Percentiles rank a stretch among this genome's conserved stretches.
phyloP scores from a whole-genome alignment of 2,888 invertebrate genomes.

The Patella depressa region DNA sequence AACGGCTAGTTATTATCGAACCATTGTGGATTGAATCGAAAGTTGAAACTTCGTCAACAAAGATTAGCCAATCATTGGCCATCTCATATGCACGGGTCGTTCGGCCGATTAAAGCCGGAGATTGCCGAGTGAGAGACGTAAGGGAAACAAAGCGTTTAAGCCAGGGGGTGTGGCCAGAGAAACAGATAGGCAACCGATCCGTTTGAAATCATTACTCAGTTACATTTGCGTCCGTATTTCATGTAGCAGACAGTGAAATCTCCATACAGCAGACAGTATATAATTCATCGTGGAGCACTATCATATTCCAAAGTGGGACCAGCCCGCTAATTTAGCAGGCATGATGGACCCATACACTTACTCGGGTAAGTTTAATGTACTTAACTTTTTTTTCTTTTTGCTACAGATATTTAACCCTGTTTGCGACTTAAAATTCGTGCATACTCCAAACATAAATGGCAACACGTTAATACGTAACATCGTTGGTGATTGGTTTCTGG shows the following conservation, averaged over 20 bases:
- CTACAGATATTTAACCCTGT: too few relatives aligned
- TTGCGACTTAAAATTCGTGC: too few relatives aligned
- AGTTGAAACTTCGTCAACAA: constrained; percentile 8
- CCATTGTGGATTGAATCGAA: neutral
- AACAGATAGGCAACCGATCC: constrained; percentile 10
- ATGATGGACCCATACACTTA: constrained; percentile 10
- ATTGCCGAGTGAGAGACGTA: constrained; percentile 9
- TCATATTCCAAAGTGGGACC: constrained; percentile 12
- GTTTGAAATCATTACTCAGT: constrained; percentile 12
- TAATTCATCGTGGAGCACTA: constrained; percentile 9
- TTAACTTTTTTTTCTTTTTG: too few relatives aligned
- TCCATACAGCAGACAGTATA: neutral
- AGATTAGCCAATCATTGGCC: constrained; percentile 1
- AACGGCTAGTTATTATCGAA: neutral
- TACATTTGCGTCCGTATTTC: constrained; percentile 13
- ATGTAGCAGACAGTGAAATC: constrained; percentile 10
- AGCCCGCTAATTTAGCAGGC: constrained; percentile 11
- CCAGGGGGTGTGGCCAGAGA: constrained; percentile 6
- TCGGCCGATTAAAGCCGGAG: neutral
- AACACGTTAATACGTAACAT: too few relatives aligned
- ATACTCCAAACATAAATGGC: too few relatives aligned
- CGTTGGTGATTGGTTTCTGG: too few relatives aligned
- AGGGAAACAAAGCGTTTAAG: constrained; percentile 7
- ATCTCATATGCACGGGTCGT: neutral
- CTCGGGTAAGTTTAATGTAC: neutral